Percentiles rank a stretch among this genome's conserved stretches.
Evolutionary conservation across 2,797 vertebrate species (phyloP).

Genomic region (Macroramphosus scolopax): DNA sequence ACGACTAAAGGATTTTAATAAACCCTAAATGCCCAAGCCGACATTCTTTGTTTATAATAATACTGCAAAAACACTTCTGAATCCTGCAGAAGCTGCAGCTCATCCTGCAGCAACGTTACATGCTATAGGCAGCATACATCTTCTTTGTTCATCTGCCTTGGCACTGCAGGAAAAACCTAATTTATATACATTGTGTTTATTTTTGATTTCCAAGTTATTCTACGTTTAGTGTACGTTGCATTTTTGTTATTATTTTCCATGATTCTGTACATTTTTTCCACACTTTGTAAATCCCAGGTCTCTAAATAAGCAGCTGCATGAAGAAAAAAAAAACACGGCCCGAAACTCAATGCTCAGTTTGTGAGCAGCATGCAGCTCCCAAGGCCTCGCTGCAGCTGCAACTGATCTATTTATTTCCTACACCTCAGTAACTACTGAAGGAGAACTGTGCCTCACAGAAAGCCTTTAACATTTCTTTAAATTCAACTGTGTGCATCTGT

Average conservation of each 20-base stretch:
- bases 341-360: slow-evolving; percentile 62
- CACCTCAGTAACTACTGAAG: slow-evolving; percentile 43
- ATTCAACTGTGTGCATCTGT: slow-evolving; percentile 11
- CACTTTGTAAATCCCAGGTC: not conserved
- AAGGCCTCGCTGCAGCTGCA: slow-evolving; percentile 58
- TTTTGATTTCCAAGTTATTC: too few species aligned
- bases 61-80: too few species aligned
- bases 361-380: slow-evolving; percentile 53
- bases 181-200: too few species aligned
- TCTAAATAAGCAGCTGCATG: slow-evolving; percentile 66
- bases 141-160: too few species aligned
- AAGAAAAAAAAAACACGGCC: slow-evolving; percentile 58
- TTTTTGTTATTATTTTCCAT: not conserved
- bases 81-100: too few species aligned
- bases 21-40: too few species aligned
- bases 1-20: too few species aligned
- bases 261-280: not conserved
- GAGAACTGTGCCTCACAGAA: slow-evolving; percentile 24
- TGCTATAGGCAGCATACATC: too few species aligned
- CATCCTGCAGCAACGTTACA: too few species aligned
- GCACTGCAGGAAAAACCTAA: not conserved
- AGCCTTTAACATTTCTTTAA: slow-evolving; percentile 26
- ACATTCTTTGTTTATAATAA: too few species aligned
- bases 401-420: slow-evolving; percentile 61
- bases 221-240: too few species aligned